phyloP scores from a whole-genome alignment of 2,797 vertebrate genomes.

The Rhynchonycteris naso region DNA sequence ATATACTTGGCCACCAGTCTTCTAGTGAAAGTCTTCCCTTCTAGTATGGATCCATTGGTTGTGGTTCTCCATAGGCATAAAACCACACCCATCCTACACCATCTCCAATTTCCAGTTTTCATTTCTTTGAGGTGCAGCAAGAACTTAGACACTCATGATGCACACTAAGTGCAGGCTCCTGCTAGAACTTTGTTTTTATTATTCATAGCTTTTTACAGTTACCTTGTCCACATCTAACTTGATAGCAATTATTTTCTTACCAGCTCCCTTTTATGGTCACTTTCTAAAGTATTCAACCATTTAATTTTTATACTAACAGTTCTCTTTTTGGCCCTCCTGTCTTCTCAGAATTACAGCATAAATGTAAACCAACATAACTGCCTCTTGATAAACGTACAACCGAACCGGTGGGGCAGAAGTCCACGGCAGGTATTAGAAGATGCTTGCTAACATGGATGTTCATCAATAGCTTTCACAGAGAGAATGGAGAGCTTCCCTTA shows the following conservation, averaged over 20 bases:
- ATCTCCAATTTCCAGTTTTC: constrained; percentile 45
- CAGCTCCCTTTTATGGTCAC: background rate
- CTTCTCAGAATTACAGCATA: background rate
- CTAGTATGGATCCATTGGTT: background rate
- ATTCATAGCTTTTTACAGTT: background rate
- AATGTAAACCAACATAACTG: background rate
- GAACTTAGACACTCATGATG: background rate
- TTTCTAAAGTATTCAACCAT: background rate
- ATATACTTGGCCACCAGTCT: background rate
- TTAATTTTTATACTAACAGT: background rate
- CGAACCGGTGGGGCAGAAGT: background rate
- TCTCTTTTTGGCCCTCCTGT: background rate
- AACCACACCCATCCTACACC: background rate
- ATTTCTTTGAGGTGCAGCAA: constrained; percentile 6
- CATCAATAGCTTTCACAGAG: background rate
- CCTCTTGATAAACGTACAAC: background rate
- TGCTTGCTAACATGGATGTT: background rate
- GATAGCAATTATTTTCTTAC: constrained; percentile 35
- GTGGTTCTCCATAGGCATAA: background rate
- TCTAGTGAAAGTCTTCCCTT: constrained; percentile 27
- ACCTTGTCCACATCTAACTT: background rate
- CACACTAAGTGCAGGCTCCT: background rate
- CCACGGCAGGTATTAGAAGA: background rate
- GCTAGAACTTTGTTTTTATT: background rate
- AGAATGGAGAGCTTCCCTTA: background rate